phyloP scores from a whole-genome alignment of 1,140 invertebrate species.

The Apis cerana region DNA sequence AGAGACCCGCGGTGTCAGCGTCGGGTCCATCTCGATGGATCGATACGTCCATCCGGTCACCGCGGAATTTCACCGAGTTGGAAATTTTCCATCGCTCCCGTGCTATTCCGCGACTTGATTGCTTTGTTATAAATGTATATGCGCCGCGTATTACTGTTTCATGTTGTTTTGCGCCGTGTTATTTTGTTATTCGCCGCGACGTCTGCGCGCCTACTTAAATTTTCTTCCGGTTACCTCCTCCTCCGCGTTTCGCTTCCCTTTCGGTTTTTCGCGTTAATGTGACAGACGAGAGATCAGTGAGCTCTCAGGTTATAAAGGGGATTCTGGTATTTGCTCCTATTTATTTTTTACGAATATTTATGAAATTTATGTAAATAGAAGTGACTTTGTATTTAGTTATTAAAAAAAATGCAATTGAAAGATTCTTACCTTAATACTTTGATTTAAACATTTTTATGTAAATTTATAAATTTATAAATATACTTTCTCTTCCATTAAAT shows the following conservation, averaged over 20 bases:
- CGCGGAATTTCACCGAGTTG: slow-evolving; percentile 59
- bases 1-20: slow-evolving; percentile 32
- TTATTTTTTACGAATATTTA: too few relatives aligned
- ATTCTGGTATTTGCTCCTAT: not conserved
- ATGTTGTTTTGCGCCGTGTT: slow-evolving; percentile 35
- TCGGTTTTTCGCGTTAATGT: not conserved
- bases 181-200: slow-evolving; percentile 21
- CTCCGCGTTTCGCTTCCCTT: not conserved
- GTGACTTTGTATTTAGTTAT: too few relatives aligned
- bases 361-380: too few relatives aligned
- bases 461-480: too few relatives aligned
- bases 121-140: slow-evolving; percentile 50
- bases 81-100: slow-evolving; percentile 55
- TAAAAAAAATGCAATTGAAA: too few relatives aligned
- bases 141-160: slow-evolving; percentile 33
- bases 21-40: slow-evolving; percentile 58
- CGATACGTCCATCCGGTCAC: slow-evolving; percentile 64
- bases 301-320: too few relatives aligned
- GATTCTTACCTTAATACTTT: too few relatives aligned
- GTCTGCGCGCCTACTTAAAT: not conserved
- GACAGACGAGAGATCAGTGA: not conserved
- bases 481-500: too few relatives aligned
- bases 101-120: slow-evolving; percentile 57
- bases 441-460: too few relatives aligned
- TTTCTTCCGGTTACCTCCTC: not conserved